Evolutionary conservation across 1,140 invertebrate species (phyloP).

Genomic region (Procambarus clarkii): DNA sequence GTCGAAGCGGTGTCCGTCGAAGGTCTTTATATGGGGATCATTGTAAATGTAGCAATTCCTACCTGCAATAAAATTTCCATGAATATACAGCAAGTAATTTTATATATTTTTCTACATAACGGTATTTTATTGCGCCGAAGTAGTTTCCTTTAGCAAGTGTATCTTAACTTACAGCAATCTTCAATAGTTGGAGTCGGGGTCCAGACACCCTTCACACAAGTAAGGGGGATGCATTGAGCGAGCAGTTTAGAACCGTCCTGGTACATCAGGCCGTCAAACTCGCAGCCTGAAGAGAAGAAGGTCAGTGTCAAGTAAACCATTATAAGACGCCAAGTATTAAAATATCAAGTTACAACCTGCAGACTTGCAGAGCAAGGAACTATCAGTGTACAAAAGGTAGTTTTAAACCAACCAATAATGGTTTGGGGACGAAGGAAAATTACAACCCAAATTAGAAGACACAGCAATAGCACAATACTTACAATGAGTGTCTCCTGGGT

Average conservation of each 20-base stretch:
- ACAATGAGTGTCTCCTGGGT: too few relatives aligned
- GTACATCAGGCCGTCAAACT: background rate
- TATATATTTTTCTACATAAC: background rate
- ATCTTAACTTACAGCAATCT: background rate
- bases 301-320: too few relatives aligned
- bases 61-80: background rate
- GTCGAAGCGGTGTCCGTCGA: constrained; percentile 4
- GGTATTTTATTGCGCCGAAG: background rate
- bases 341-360: too few relatives aligned
- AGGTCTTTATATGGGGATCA: constrained; percentile 21
- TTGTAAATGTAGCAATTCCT: background rate
- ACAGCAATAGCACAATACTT: too few relatives aligned
- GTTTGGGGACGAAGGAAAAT: too few relatives aligned
- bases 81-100: background rate
- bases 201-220: background rate
- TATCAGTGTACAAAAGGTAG: too few relatives aligned
- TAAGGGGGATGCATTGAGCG: background rate
- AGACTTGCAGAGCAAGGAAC: too few relatives aligned
- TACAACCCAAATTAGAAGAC: too few relatives aligned
- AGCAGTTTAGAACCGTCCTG: background rate
- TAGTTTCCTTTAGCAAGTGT: background rate
- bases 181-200: background rate
- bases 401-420: too few relatives aligned
- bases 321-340: too few relatives aligned
- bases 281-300: background rate